These are phyloP conservation scores for Thomomys bottae DNA, from an alignment of 2,113 vertebrate species.

Conservation along the genomic window DNA sequence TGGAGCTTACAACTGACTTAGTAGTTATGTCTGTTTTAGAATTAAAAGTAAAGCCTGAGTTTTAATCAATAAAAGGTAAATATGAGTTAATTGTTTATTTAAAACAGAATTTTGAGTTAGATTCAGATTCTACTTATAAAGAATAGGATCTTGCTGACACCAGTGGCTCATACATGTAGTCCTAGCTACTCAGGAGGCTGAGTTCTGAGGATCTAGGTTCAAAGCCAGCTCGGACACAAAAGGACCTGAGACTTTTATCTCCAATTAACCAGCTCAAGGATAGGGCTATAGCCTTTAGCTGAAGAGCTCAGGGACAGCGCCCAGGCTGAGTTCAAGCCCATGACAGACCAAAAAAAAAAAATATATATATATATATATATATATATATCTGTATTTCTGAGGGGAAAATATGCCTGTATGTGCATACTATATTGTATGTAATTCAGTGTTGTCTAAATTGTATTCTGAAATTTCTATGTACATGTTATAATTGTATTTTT, in stretches of 20 bases:
- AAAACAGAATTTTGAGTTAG: constrained; percentile 36
- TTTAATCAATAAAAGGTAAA: constrained; percentile 9
- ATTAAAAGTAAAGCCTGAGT: neutral
- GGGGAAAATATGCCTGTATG: neutral
- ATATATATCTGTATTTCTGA: constrained; percentile 2
- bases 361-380: no score
- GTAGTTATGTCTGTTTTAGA: neutral
- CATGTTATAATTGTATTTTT: neutral
- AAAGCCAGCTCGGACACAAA: no score
- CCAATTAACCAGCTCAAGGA: no score
- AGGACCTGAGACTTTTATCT: no score
- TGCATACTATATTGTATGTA: constrained; percentile 2
- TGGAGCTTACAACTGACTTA: constrained; percentile 32
- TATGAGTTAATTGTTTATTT: constrained; percentile 24
- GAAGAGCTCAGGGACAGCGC: no score
- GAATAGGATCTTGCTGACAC: neutral
- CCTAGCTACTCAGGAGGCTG: no score
- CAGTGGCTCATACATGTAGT: no score
- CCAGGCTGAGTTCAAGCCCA: no score
- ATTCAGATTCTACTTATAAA: neutral
- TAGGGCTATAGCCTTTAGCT: no score
- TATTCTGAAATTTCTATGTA: constrained; percentile 14
- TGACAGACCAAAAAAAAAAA: no score
- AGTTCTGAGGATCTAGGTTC: no score
- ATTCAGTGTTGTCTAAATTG: neutral